Evolutionary conservation across 2,797 vertebrate species (phyloP).

Genomic region (Phoeniculus purpureus): DNA sequence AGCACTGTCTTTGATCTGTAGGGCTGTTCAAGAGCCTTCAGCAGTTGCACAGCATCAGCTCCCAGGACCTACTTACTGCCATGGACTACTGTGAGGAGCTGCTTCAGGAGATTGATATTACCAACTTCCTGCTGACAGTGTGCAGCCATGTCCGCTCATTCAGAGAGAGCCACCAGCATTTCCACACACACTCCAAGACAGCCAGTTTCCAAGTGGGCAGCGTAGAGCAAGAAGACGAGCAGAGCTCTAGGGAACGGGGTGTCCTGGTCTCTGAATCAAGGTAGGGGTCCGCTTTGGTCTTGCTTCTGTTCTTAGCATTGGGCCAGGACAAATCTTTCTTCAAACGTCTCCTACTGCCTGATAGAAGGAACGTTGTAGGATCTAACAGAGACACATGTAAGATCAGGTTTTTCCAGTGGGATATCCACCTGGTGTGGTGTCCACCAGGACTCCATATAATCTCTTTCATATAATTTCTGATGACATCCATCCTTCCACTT

Average conservation of each 20-base stretch:
- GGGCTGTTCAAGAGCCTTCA: constrained; percentile 94
- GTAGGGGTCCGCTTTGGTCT: constrained; percentile 54
- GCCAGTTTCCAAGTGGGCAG: constrained; percentile 84
- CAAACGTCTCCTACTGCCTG: not conserved
- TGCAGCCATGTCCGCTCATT: constrained; percentile 89
- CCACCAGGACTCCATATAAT: not conserved
- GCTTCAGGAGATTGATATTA: constrained; percentile 95
- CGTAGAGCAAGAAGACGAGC: constrained; percentile 80
- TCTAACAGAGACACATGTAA: not conserved
- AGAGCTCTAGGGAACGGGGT: constrained; percentile 68
- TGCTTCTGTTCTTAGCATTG: not conserved
- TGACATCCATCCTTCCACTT: not conserved
- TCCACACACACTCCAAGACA: constrained; percentile 22
- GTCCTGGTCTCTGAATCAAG: constrained; percentile 84
- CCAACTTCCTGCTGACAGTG: constrained; percentile 89
- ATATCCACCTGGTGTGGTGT: not conserved
- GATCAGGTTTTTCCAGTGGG: not conserved
- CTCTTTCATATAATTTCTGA: not conserved
- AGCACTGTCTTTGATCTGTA: constrained; percentile 48
- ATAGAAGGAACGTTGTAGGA: not conserved
- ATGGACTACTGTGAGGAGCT: constrained; percentile 98
- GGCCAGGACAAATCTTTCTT: not conserved
- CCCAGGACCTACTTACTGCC: constrained; percentile 91
- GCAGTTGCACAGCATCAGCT: constrained; percentile 87
- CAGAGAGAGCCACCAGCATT: constrained; percentile 74